These are phyloP conservation scores for Operophtera brumata DNA, from an alignment of 2,888 invertebrate genomes.

Conservation along the genomic window DNA sequence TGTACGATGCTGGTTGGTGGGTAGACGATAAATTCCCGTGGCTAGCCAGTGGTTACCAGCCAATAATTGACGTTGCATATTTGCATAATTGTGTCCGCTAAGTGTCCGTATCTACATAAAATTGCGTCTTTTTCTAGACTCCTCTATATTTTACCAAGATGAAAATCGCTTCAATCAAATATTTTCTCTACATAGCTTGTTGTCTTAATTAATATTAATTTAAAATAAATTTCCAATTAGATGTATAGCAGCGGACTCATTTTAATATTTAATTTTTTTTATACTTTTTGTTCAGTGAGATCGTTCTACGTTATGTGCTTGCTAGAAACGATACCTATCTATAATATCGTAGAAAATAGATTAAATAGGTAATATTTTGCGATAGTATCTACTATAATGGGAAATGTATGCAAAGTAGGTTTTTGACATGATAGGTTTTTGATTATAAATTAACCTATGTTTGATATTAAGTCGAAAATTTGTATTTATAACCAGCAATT, in stretches of 20 bases:
- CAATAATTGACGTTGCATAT: slow-evolving; percentile 71
- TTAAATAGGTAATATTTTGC: not conserved
- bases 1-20: slow-evolving; percentile 25
- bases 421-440: slow-evolving; percentile 1
- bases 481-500: not conserved
- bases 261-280: slow-evolving; percentile 34
- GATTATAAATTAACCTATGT: not conserved
- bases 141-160: slow-evolving; percentile 64
- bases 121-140: slow-evolving; percentile 71
- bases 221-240: slow-evolving; percentile 37
- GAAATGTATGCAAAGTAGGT: slow-evolving; percentile 1
- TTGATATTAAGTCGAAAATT: not conserved
- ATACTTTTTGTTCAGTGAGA: slow-evolving; percentile 20
- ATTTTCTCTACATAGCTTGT: slow-evolving; percentile 38
- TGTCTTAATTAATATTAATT: slow-evolving; percentile 49
- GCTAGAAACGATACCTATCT: slow-evolving; percentile 4
- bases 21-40: slow-evolving; percentile 64
- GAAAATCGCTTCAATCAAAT: slow-evolving; percentile 52
- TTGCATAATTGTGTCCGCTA: slow-evolving; percentile 76
- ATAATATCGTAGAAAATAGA: not conserved
- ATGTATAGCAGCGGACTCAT: slow-evolving; percentile 36
- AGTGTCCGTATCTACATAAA: slow-evolving; percentile 77
- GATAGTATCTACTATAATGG: slow-evolving; percentile 1
- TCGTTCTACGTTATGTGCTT: slow-evolving; percentile 13
- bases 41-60: slow-evolving; percentile 70